Evolutionary conservation across 2,888 invertebrate genomes (phyloP), one percentile per base, ranked within the genome.

Genomic region (Nemotelus pantherinus): DNA sequence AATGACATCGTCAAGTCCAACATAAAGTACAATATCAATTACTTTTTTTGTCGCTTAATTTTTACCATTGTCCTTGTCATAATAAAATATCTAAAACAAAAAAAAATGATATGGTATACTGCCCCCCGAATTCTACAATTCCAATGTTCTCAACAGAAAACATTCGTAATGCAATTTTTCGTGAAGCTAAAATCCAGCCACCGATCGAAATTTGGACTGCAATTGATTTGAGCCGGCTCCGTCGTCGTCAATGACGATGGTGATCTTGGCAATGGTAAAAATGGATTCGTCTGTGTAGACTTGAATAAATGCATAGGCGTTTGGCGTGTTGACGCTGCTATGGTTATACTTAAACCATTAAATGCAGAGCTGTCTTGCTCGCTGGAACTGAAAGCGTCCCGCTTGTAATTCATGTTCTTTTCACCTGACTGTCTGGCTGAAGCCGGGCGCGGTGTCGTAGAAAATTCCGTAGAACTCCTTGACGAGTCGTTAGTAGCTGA

Each of bases 161-260:
- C 86, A 81, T 86, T 86, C 80, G 87, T 83, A 82, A 86, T 86
- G 80, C 85, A 85, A 82, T 86, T 86, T 82, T 87, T 86, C 79
- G 86, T 86, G 82, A 86, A 86, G 81, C 86, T 85, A 80, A 86
- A 86, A 84, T 86, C 86, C 80, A 84, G 85, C 86, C 86, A 86
- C 81, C 87, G 86, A 83, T 85, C 39, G 39, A 68, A 68, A 50
- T 68, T 10, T 9, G 48, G 50, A 68, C 68, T 68, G n/a, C 5
- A 6, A 6, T 3, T 53, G 39, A 48, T 5, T 2, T 25, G 48
- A 2, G 6, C 7, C 44, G 3, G 44, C 44, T 9, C 9, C 2
- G 7, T 3, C 39, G 41, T 50, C 50, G 68, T 3, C n/a, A 25
- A 39, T 2, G 7, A 3, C 39, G 41, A 25, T 3, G 48, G 39